Base-by-base conservation (phyloP, 2,888 invertebrate genomes). In the Diarsia mendica region DNA sequence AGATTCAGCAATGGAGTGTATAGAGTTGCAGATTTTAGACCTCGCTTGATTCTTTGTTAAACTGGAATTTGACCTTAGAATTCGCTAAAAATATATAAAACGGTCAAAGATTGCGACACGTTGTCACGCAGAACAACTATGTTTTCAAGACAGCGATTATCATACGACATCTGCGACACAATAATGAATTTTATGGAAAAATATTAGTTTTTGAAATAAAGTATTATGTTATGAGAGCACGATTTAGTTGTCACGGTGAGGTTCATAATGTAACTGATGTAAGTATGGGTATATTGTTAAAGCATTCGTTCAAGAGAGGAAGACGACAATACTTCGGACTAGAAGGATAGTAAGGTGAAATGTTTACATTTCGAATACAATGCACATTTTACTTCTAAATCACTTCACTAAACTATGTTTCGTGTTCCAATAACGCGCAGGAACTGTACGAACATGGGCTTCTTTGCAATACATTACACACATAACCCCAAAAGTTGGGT, bases 401-500 rank as follows among this genome's bases (percentile, higher is more conserved):
- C 10, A 9, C 28, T 23, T 18, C 6, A 48, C 10, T 55, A 49
- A 78, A 73, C 67, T 28, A 67, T 58, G 66, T 46, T 23, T 67
- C 3, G 67, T 39, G 58, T 55, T 33, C 18, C 51, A 65, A 70
- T 83, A 64, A 61, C 28, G 8, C 51, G 3, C 65, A 51, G 39
- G 28, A 70, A 55, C 64, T 53, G 44, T 15, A 28, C 28, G 28
- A 51, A 58, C 18, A 44, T 20, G 18, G 33, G 20, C 58, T 63
- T 13, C 33, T 18, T 33, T 44, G 67, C 48, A 61, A 69, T 33
- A 77, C 10, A 66, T 55, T 55, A 51, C 68, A 33, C 4, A 55
- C 18, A 75, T 55, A 66, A 46, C 64, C 64, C 39, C 53, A 68
- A 67, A 72, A 28, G 55, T 20, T n/a, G n/a, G 13, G 28, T 20